Percentiles rank a stretch among this genome's conserved stretches.
These are phyloP conservation scores for Heteromyza rotundicornis DNA, from an alignment of 2,888 invertebrate species.

Conservation along the genomic window DNA sequence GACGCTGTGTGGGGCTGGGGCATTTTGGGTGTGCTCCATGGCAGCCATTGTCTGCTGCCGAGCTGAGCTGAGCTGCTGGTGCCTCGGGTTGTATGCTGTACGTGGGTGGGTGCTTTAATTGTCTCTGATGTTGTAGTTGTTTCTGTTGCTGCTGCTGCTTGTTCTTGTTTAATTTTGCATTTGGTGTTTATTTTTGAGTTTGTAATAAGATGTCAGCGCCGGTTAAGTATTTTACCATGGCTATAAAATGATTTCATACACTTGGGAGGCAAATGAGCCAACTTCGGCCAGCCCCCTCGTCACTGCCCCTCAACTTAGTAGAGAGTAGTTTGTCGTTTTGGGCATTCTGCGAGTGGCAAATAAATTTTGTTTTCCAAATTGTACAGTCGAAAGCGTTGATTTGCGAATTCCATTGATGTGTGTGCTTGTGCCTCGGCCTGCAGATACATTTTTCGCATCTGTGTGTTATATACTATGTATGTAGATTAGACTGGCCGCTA, in stretches of 20 bases:
- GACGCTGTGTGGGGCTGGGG: not conserved
- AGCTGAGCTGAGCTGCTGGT: not conserved
- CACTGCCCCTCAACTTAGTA: not conserved
- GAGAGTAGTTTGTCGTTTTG: not conserved
- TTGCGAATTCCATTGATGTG: slow-evolving; percentile 3
- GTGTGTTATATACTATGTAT: no score
- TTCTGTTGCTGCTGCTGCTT: not conserved
- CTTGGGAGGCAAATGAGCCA: not conserved
- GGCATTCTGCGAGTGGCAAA: not conserved
- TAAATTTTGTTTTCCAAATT: not conserved
- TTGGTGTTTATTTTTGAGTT: slow-evolving; percentile 35
- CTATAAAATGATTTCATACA: not conserved
- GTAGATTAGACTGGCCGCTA: no score
- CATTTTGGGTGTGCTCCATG: slow-evolving; percentile 5
- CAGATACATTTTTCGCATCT: not conserved
- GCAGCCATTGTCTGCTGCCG: not conserved
- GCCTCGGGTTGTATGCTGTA: no score
- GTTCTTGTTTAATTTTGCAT: slow-evolving; percentile 25
- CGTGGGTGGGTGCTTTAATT: not conserved
- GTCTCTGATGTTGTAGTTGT: not conserved
- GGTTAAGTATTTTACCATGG: slow-evolving; percentile 27
- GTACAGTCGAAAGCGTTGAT: not conserved
- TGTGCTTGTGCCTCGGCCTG: not conserved
- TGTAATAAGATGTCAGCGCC: slow-evolving; percentile 52
- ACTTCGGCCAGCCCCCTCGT: no score